phyloP scores from a whole-genome alignment of 2,888 invertebrate species.

The Yponomeuta sedellus region DNA sequence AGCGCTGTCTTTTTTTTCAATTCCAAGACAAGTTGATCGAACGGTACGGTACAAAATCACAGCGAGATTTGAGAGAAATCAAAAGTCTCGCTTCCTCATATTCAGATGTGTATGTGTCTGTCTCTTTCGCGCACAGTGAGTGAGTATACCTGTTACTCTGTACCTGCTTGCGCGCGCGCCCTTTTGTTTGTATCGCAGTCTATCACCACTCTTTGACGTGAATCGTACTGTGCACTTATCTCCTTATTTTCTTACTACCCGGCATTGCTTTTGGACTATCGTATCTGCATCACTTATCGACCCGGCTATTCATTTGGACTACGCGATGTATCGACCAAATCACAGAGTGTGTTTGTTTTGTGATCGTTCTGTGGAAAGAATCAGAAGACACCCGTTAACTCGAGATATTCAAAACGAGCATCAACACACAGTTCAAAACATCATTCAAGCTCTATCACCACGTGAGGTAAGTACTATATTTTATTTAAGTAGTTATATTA shows the following conservation, averaged over 20 bases:
- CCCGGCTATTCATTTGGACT: slow-evolving; percentile 18
- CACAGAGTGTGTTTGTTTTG: slow-evolving; percentile 18
- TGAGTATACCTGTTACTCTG: neutral
- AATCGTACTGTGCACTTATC: slow-evolving; percentile 17
- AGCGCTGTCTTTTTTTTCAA: neutral
- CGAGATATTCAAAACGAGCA: slow-evolving; percentile 17
- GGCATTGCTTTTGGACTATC: slow-evolving; percentile 17
- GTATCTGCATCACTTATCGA: slow-evolving; percentile 16
- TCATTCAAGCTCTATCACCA: slow-evolving; percentile 17
- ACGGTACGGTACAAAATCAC: neutral
- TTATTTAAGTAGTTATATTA: slow-evolving; percentile 15
- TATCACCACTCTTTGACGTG: slow-evolving; percentile 15
- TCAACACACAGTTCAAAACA: slow-evolving; percentile 18
- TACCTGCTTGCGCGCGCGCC: slow-evolving; percentile 13
- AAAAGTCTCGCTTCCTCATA: slow-evolving; percentile 10
- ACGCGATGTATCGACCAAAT: slow-evolving; percentile 16
- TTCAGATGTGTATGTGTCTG: slow-evolving; percentile 13
- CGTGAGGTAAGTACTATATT: slow-evolving; percentile 16
- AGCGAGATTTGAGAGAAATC: slow-evolving; percentile 10
- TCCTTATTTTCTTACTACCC: slow-evolving; percentile 17
- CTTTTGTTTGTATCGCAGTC: slow-evolving; percentile 14
- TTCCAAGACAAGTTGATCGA: slow-evolving; percentile 3
- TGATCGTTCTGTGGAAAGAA: slow-evolving; percentile 18
- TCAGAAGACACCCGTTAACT: slow-evolving; percentile 18
- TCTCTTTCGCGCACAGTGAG: slow-evolving; percentile 13